Evolutionary conservation across 2,797 vertebrate genomes (phyloP), one percentile per base, ranked within the genome.

Genomic region (Enteromius treurensis): DNA sequence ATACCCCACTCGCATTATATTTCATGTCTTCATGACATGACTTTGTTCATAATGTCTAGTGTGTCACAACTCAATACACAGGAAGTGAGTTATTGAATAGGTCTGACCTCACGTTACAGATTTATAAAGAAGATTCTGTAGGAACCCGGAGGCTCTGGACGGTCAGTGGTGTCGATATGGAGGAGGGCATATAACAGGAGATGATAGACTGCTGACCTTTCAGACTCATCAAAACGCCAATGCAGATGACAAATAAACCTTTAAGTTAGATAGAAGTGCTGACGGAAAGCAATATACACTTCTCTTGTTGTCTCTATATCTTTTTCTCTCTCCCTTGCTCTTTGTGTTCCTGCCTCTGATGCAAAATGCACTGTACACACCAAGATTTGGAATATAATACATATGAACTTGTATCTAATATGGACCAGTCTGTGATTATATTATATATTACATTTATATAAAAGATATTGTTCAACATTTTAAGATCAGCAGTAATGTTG

Each of bases 201-300:
- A 90, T 93, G 91, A 94, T 92, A 90, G 93, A 95, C 90, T 90
- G 90, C 86, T 86, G 89, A 93, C 92, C 93, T 94, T 93, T 93
- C 49, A 76, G 78, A 82, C 85, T 89, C 90, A 93, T 94, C 91
- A 86, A 78, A 86, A 69, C 87, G 91, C 92, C 92, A 88, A 86
- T 86, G 84, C 86, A 86, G 87, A 92, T 93, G 93, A 93, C 90
- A 91, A 93, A 94, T 93, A 92, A 91, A 90, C 89, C 78, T 86
- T 91, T 92, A 91, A 91, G 81, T 88, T 88, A 69, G 78, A 81
- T 81, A 69, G 87, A 86, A 92, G 83, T 60, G 92, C 91, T 93
- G 93, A 93, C 84, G 65, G 79, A 80, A 86, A 89, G 90, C 88
- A 90, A 90, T 89, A 87, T 73, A 76, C 81, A 76, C 67, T 74